phyloP scores from a whole-genome alignment of 1,140 invertebrate species.

The Danaus melanippus region DNA sequence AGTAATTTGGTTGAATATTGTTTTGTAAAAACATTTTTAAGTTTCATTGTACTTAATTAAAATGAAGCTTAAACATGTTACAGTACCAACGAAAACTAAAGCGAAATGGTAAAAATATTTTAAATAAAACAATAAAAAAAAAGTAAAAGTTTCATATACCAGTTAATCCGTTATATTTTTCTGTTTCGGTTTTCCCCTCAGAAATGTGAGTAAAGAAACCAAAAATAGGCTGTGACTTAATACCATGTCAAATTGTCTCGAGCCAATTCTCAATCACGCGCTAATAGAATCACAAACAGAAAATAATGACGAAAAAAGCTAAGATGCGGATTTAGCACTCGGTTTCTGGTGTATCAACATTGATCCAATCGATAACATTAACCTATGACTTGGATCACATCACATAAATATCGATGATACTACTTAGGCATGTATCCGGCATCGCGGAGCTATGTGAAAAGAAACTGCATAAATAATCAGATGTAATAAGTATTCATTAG shows the following conservation, averaged over 20 bases:
- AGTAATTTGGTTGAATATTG: too few species aligned
- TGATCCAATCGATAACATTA: slow-evolving; percentile 43
- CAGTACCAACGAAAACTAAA: too few species aligned
- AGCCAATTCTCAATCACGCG: slow-evolving; percentile 61
- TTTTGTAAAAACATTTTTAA: too few species aligned
- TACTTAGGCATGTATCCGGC: slow-evolving; percentile 13
- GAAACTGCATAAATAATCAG: slow-evolving; percentile 17
- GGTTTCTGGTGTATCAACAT: slow-evolving; percentile 52
- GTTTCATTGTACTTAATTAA: too few species aligned
- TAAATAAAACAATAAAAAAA: too few species aligned
- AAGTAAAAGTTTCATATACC: too few species aligned
- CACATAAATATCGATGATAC: slow-evolving; percentile 28
- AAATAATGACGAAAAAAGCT: slow-evolving; percentile 48
- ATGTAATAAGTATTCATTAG: slow-evolving; percentile 29
- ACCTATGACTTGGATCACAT: slow-evolving; percentile 26
- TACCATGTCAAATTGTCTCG: slow-evolving; percentile 55
- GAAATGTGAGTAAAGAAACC: slow-evolving; percentile 37
- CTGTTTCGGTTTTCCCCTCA: slow-evolving; percentile 33
- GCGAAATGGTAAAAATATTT: too few species aligned
- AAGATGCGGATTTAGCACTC: slow-evolving; percentile 62
- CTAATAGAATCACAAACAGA: slow-evolving; percentile 63
- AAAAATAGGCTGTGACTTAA: slow-evolving; percentile 64
- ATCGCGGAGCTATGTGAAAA: slow-evolving; percentile 21
- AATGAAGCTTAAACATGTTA: too few species aligned
- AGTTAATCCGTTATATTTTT: too few species aligned